Evolutionary conservation across 2,888 invertebrate species (phyloP).

Genomic region (Caenorhabditis becei): DNA sequence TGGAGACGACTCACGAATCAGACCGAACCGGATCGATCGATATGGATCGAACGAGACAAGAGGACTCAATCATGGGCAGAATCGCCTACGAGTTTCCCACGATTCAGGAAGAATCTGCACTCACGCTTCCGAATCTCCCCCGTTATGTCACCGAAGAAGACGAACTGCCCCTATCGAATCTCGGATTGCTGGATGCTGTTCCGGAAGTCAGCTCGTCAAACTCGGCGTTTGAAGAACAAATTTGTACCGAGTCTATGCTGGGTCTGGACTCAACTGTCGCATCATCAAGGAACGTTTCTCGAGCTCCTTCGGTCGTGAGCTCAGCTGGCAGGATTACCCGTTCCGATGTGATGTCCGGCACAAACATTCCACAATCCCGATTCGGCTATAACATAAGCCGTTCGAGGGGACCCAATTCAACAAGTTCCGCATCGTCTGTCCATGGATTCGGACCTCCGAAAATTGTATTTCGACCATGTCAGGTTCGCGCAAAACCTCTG

Average conservation of each 20-base stretch:
- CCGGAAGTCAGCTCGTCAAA: background rate
- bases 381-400: background rate
- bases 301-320: background rate
- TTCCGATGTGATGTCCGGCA: background rate
- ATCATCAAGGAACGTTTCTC: background rate
- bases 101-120: background rate
- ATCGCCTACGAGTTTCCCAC: background rate
- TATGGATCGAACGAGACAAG: background rate
- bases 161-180: too few species aligned
- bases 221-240: background rate
- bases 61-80: background rate
- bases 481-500: background rate
- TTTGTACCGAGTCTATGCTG: conserved; percentile 21
- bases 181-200: background rate
- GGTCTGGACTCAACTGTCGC: background rate
- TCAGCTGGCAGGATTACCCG: background rate
- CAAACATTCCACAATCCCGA: background rate
- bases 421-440: background rate
- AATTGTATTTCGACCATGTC: background rate
- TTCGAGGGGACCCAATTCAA: background rate
- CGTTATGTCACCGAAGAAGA: background rate
- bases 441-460: background rate
- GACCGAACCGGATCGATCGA: background rate
- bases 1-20: background rate
- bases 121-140: background rate